Evolutionary conservation across 2,797 vertebrate species (phyloP), one percentile per base, ranked within the genome.

Genomic region (Iguana delicatissima): DNA sequence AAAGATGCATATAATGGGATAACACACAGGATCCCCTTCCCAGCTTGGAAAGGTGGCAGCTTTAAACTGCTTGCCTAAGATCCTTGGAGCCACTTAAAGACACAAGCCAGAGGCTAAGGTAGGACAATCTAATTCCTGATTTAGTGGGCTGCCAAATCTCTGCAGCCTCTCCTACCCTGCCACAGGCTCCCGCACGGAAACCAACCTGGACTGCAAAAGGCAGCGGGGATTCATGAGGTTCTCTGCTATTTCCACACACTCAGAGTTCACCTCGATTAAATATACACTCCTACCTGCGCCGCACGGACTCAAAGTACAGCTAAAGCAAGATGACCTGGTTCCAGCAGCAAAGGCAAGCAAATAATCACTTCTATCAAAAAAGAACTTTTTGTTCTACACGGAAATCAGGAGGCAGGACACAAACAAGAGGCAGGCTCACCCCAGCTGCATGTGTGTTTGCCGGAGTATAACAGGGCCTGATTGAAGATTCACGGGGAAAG

Each of bases 211-310:
- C 9, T 38, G 35, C 50, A 69, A 35, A 64, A 20, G 24, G 50
- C 2, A 14, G 3, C n/a, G 4, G 50, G 50, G 69, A 82, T 7
- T 22, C 55, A 14, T n/a, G 72, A 26, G 35, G 57, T 12, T 72
- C 20, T 32, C 52, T 12, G 88, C 59, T 20, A n/a, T 50, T 12
- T 67, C 24, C 52, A 72, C 57, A 42, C 38, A 29, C 69, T 50
- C 90, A 79, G 77, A 87, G 57, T 84, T 90, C 82, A 89, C 91
- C 67, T 90, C 85, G 93, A 94, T 94, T 92, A 93, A 93, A 89
- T 73, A 1, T 9, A 90, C 74, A 84, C 12, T 67, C 50, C 59
- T 79, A 93, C 87, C 94, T 92, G 85, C 88, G 67, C 89, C 64
- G 59, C 91, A 55, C 88, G 94, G 93, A 81, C 92, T 90, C 79